Conservation (phyloP, 2,888 invertebrate species). For the Nycteola revayana region DNA sequence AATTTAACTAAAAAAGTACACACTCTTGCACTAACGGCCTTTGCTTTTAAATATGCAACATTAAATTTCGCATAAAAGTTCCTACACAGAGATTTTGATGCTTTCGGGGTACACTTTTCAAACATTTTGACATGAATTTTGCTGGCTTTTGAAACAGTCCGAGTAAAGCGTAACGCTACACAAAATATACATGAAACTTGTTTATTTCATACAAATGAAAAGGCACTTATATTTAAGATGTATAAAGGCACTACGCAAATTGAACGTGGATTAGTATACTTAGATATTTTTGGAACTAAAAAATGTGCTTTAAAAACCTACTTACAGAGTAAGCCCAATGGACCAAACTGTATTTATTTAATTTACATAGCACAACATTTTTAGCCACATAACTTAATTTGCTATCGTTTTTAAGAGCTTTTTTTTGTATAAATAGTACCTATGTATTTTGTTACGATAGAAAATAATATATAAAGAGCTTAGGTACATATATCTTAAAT, state of each 20-base stretch:
- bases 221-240: slow-evolving; percentile 26
- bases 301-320: too few species aligned
- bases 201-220: slow-evolving; percentile 35
- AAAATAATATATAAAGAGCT: too few species aligned
- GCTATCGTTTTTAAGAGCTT: too few species aligned
- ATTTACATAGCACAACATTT: too few species aligned
- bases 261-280: slow-evolving; percentile 10
- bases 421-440: too few species aligned
- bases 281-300: slow-evolving; percentile 1
- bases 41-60: slow-evolving; percentile 52
- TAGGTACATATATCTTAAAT: too few species aligned
- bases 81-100: slow-evolving; percentile 42
- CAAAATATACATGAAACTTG: slow-evolving; percentile 29
- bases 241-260: slow-evolving; percentile 11
- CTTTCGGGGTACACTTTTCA: slow-evolving; percentile 49
- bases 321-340: too few species aligned
- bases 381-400: too few species aligned
- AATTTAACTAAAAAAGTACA: slow-evolving; percentile 2
- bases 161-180: slow-evolving; percentile 27
- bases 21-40: slow-evolving; percentile 33
- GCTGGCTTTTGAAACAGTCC: slow-evolving; percentile 45
- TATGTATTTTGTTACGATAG: too few species aligned
- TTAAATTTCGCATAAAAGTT: slow-evolving; percentile 59
- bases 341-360: too few species aligned
- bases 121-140: slow-evolving; percentile 55